Base-by-base conservation (phyloP, 1,140 invertebrate genomes). In the Apis mellifera region DNA sequence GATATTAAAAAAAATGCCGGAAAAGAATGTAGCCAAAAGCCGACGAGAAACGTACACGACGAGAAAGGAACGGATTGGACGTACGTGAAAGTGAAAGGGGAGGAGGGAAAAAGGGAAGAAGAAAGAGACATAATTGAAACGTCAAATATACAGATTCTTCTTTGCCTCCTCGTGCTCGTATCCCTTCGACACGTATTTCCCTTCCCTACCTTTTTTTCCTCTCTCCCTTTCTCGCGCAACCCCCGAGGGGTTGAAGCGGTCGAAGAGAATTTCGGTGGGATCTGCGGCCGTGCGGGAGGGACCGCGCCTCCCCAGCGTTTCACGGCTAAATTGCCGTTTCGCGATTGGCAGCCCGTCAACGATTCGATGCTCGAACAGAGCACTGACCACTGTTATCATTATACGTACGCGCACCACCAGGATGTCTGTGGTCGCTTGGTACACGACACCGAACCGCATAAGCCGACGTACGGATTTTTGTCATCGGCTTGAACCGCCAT, bases 331-430 rank as follows among this genome's bases (percentile, higher is more conserved):
- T 89, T 89, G 87, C 87, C 66, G 86, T 84, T 82, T 26, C 84
- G 19, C 81, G 86, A 89, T 86, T 86, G 87, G 87, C 87, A 89
- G 86, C 65, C 83, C 84, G 87, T 88, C 87, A 86, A 83, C 87
- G 81, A 84, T 88, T 88, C 77, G 80, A 82, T 70, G 59, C 55
- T 76, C 42, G 68, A 74, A 55, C 81, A 70, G 76, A 70, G 32
- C 68, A n/a, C 68, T 73, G 77, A 83, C 85, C 68, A 55, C 68
- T 74, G 72, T 86, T 87, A 87, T 86, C 85, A 86, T 86, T 86
- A 83, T 83, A 86, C 73, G 72, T 68, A 65, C 62, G 76, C 82
- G 72, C 32, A 72, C 76, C 52, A n/a, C 60, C 81, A 84, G 70
- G 76, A 77, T 80, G 73, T 71, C 72, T 84, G 85, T 68, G 86